These are phyloP conservation scores for Perca fluviatilis DNA, from an alignment of 2,113 vertebrate species.

Conservation along the genomic window DNA sequence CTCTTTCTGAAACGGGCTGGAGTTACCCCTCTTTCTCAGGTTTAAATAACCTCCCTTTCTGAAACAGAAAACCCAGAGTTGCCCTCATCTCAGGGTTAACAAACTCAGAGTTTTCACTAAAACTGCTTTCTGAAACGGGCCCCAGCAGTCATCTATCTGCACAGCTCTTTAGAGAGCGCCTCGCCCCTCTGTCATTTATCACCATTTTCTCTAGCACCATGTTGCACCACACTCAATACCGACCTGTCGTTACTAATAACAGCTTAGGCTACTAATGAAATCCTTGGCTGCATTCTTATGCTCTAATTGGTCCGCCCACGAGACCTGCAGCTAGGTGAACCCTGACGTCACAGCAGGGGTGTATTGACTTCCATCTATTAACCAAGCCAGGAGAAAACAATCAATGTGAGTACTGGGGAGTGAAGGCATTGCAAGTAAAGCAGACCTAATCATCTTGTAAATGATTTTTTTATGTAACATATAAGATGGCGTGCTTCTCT, in stretches of 20 bases:
- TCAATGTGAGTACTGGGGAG: conserved; percentile 68
- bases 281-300: conserved; percentile 62
- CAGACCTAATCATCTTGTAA: conserved; percentile 58
- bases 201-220: conserved; percentile 61
- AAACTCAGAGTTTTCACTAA: too few species aligned
- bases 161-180: conserved; percentile 35
- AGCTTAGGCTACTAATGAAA: conserved; percentile 61
- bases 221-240: conserved; percentile 65
- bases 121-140: too few species aligned
- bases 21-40: too few species aligned
- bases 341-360: conserved; percentile 64
- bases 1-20: too few species aligned
- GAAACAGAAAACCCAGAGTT: too few species aligned
- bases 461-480: conserved; percentile 22
- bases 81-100: too few species aligned
- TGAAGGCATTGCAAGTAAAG: conserved; percentile 52
- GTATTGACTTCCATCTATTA: conserved; percentile 68
- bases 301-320: conserved; percentile 70
- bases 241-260: conserved; percentile 75
- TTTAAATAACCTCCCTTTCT: too few species aligned
- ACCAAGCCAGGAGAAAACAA: conserved; percentile 65
- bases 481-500: conserved; percentile 2
- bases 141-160: conserved; percentile 39
- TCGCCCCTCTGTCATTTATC: conserved; percentile 68
- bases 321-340: conserved; percentile 57